Percentiles rank a stretch among this genome's conserved stretches.
phyloP scores from a whole-genome alignment of 2,888 invertebrate genomes.

The Sinotaia quadrata region DNA sequence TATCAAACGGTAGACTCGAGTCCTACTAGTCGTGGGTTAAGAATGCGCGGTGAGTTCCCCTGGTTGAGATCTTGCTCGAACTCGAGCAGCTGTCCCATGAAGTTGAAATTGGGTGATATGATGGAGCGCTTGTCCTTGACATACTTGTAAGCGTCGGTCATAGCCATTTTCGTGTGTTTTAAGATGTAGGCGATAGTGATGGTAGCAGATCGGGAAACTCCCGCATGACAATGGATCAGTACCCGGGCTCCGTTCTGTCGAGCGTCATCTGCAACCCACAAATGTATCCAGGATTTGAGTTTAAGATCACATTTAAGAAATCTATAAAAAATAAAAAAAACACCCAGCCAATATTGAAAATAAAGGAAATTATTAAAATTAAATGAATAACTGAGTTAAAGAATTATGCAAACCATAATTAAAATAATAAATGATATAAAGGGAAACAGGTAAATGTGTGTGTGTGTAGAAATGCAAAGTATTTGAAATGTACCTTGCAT shows the following conservation, averaged over 20 bases:
- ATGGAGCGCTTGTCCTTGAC: slow-evolving; percentile 89
- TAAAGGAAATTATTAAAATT: too few species aligned
- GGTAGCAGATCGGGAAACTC: slow-evolving; percentile 93
- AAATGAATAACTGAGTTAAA: too few species aligned
- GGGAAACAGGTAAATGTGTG: too few species aligned
- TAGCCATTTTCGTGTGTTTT: slow-evolving; percentile 84
- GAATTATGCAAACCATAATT: too few species aligned
- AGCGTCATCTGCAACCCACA: slow-evolving; percentile 79
- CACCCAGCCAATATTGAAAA: too few species aligned
- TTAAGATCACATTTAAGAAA: not conserved
- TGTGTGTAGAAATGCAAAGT: too few species aligned
- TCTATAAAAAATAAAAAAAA: too few species aligned
- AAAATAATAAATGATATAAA: too few species aligned
- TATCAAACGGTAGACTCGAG: slow-evolving; percentile 43
- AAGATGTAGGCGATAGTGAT: slow-evolving; percentile 95
- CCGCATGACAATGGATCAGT: slow-evolving; percentile 95
- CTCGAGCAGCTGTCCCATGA: slow-evolving; percentile 91
- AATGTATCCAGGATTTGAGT: slow-evolving; percentile 25
- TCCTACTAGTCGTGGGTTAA: slow-evolving; percentile 43
- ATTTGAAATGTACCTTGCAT: too few species aligned
- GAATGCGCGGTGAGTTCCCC: slow-evolving; percentile 46
- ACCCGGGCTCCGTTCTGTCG: slow-evolving; percentile 82
- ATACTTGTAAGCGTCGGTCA: slow-evolving; percentile 88
- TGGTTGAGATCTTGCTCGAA: slow-evolving; percentile 78
- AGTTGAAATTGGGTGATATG: slow-evolving; percentile 95